These are phyloP conservation scores for Darevskia nairensis DNA, from an alignment of 2,797 vertebrate genomes.

Conservation along the genomic window DNA sequence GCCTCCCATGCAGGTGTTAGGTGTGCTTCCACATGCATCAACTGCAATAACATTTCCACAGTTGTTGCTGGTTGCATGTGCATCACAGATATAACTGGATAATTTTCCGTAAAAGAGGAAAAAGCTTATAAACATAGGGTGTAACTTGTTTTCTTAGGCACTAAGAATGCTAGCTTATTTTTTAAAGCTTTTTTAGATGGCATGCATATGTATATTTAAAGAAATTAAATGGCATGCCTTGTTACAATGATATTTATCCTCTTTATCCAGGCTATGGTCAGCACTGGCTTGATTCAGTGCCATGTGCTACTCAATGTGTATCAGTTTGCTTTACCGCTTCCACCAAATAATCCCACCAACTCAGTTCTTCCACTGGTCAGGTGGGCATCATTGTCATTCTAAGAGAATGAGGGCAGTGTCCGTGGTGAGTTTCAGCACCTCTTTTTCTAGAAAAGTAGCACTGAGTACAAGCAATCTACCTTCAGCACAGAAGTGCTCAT, in stretches of 20 bases:
- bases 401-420: no score
- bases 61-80: neutral
- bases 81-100: neutral
- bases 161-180: neutral
- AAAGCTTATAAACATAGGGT: no score
- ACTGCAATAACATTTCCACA: neutral
- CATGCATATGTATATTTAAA: neutral
- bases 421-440: no score
- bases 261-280: neutral
- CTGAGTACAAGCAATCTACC: constrained; percentile 15
- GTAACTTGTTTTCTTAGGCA: neutral
- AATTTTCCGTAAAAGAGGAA: neutral
- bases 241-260: neutral
- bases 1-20: neutral
- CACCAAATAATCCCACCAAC: no score
- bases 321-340: no score
- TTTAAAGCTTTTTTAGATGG: neutral
- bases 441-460: no score
- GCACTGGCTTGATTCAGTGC: neutral
- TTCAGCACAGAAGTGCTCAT: neutral
- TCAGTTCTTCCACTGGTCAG: no score
- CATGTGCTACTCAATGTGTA: neutral
- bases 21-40: neutral
- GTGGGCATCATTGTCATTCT: no score
- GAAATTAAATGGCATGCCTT: neutral